Conservation (phyloP, 2,113 vertebrate genomes). For the Triplophysa dalaica region DNA sequence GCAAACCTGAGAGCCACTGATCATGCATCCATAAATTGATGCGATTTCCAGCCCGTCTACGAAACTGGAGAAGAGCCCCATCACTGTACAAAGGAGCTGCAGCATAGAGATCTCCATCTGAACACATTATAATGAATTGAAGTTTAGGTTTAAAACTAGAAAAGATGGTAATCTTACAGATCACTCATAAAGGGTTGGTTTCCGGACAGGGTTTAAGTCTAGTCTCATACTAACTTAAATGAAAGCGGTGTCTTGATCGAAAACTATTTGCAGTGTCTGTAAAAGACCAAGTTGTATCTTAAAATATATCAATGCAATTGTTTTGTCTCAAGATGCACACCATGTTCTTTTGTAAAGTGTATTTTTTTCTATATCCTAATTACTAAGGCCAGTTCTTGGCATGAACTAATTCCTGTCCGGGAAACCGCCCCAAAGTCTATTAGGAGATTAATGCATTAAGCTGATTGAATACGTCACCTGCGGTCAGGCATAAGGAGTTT, state of each 20-base stretch:
- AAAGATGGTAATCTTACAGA: constrained; percentile 1
- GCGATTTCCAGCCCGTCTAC: constrained; percentile 65
- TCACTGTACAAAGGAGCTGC: constrained; percentile 67
- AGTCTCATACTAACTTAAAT: no score
- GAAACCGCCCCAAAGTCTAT: not conserved
- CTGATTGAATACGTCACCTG: constrained; percentile 61
- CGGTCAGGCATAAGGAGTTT: constrained; percentile 67
- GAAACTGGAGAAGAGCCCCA: constrained; percentile 70
- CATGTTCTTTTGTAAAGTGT: no score
- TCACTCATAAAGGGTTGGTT: not conserved
- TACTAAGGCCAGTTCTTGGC: no score
- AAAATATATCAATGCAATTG: no score
- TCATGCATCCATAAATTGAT: constrained; percentile 72
- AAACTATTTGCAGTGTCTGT: no score
- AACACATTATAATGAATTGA: not conserved
- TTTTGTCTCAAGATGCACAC: no score
- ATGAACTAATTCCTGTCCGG: no score
- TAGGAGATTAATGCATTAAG: not conserved
- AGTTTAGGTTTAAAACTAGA: not conserved
- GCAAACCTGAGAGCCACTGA: constrained; percentile 70
- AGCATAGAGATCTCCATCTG: constrained; percentile 74
- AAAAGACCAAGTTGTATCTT: no score
- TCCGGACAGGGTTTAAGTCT: no score
- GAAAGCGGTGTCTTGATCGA: no score
- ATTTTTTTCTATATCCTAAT: no score